Percentiles rank a stretch among this genome's conserved stretches.
phyloP scores from a whole-genome alignment of 1,140 invertebrate species.

The Procambarus clarkii region DNA sequence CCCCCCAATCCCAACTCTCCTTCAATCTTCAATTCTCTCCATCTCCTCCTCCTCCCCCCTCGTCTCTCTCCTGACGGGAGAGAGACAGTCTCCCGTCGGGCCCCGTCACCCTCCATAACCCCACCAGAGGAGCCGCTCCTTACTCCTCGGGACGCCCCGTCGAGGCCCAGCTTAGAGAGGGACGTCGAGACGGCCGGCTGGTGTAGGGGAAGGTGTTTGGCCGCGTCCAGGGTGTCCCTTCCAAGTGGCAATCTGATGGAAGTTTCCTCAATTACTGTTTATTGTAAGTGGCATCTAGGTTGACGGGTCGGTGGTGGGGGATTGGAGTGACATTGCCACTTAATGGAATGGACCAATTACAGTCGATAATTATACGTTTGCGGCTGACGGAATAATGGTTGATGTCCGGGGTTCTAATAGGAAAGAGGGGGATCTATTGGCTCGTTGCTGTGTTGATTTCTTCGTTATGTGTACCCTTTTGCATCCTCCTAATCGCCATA shows the following conservation, averaged over 20 bases:
- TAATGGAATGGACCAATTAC: too few relatives aligned
- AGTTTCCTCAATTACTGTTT: slow-evolving; percentile 40
- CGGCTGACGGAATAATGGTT: too few relatives aligned
- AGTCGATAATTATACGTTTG: too few relatives aligned
- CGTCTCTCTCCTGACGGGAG: too few relatives aligned
- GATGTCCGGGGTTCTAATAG: too few relatives aligned
- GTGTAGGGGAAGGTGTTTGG: neutral
- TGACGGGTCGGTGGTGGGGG: too few relatives aligned
- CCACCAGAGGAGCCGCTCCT: neutral
- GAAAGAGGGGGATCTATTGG: too few relatives aligned
- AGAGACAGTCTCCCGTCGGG: neutral
- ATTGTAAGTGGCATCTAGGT: slow-evolving; percentile 6
- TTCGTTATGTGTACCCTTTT: too few relatives aligned
- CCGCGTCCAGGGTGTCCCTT: neutral
- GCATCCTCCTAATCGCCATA: too few relatives aligned
- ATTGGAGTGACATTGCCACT: too few relatives aligned
- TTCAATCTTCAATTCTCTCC: neutral
- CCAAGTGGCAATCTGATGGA: slow-evolving; percentile 29
- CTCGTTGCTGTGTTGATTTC: too few relatives aligned
- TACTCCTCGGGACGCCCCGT: neutral
- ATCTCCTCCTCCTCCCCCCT: neutral
- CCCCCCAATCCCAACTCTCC: neutral
- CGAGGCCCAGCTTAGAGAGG: neutral
- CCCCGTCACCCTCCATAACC: too few relatives aligned
- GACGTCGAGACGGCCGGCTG: neutral